Evolutionary conservation across 2,113 vertebrate genomes (phyloP), one percentile per base, ranked within the genome.

Genomic region (Cacatua alba): DNA sequence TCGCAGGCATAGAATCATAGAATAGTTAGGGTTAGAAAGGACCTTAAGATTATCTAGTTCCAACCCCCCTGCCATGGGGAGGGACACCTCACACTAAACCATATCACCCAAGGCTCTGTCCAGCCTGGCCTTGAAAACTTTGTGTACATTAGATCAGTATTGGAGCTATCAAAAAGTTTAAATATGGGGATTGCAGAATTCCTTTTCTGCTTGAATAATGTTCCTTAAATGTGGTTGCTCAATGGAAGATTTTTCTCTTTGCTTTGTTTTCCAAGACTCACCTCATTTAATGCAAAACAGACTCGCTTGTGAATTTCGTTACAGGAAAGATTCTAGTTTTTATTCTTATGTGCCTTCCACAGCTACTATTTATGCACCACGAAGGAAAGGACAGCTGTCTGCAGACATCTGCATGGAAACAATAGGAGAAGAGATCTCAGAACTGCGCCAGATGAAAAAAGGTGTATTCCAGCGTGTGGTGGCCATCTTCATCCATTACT

Each of bases 391-490:
- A 82, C 99, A 99, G 87, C 97, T 99, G 33, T 99, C 99, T 7
- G 99, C 99, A 4, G 99, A 99, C 96, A 99, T 99, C 96, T 99
- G 99, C 94, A 99, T 99, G 99, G 99, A 99, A 97, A 99, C 99
- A 17, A 99, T 99, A 37, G 99, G 99, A 8, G 99, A 99, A 78
- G 99, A 99, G 97, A 99, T 99, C 97, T 99, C 99, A 3, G 99
- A 99, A 96, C 98, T 99, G 79, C 97, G 99, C 2, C 99, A 99
- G 97, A 99, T 98, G 96, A 98, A 98, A 23, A 97, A 94, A 25
- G 99, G 99, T 1, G 99, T 99, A 14, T 99, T 99, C 95, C 99
- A 99, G 91, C 98, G 99, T 33, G 99, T 99, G 31, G 99, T 99
- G 91, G 99, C 99, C 1, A 98, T 99, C 82, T 99, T 99, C 95